Conservation (phyloP, 1,140 invertebrate genomes). For the Myzus persicae region DNA sequence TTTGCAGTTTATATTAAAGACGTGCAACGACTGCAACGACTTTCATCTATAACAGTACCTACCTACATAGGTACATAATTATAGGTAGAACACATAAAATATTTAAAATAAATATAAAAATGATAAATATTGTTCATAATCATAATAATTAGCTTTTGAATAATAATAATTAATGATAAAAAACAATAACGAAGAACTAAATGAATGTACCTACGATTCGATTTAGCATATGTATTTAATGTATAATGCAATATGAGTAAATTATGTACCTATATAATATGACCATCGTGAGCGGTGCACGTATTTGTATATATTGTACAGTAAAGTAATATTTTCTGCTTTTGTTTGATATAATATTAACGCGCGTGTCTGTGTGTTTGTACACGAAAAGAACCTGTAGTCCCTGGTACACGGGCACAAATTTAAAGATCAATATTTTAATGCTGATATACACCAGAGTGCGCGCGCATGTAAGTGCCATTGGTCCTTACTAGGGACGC, state of each 20-base stretch:
- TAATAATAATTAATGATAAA: no score
- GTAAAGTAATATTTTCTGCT: constrained; percentile 10
- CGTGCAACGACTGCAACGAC: no score
- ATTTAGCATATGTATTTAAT: neutral
- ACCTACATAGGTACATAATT: no score
- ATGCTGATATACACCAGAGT: constrained; percentile 52
- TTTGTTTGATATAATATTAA: constrained; percentile 38
- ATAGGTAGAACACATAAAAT: no score
- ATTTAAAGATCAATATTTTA: constrained; percentile 58
- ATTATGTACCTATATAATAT: neutral
- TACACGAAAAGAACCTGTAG: constrained; percentile 39
- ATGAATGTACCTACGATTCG: neutral
- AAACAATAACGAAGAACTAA: neutral
- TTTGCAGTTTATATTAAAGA: no score
- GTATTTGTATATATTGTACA: neutral
- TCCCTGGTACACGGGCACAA: constrained; percentile 54
- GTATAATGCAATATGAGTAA: neutral
- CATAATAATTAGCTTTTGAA: no score
- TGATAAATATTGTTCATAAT: neutral
- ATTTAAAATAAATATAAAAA: no score
- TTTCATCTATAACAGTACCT: no score
- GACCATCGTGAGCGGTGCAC: neutral
- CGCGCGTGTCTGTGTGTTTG: constrained; percentile 9
- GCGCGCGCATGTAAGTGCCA: constrained; percentile 58
- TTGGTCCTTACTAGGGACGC: constrained; percentile 56